Evolutionary conservation across 2,797 vertebrate genomes (phyloP).

Genomic region (Neosilurus hyrtlii): DNA sequence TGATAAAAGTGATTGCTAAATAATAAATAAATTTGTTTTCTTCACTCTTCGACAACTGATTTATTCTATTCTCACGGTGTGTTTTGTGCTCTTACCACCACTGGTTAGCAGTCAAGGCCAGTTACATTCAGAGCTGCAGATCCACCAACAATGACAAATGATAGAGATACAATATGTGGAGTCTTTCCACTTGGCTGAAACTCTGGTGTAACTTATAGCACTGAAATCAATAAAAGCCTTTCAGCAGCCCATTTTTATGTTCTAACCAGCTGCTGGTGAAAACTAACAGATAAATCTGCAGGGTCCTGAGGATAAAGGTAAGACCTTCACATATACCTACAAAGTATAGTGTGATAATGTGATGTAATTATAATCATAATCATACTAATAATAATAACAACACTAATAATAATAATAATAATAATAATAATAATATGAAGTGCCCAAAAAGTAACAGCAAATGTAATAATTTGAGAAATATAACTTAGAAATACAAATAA

Average conservation of each 20-base stretch:
- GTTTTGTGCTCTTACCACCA: not conserved
- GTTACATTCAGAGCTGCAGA: not conserved
- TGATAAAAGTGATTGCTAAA: not conserved
- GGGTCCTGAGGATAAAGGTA: not conserved
- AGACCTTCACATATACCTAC: not conserved
- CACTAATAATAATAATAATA: no score
- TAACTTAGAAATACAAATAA: no score
- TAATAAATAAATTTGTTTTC: not conserved
- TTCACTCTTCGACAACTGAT: not conserved
- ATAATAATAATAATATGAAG: no score
- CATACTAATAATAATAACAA: no score
- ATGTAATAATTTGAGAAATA: no score
- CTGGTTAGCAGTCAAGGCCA: not conserved
- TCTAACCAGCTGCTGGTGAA: not conserved
- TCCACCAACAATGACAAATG: not conserved
- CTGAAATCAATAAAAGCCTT: slow-evolving; percentile 23
- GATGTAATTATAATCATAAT: slow-evolving; percentile 5
- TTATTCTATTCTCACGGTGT: not conserved
- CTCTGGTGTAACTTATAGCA: slow-evolving; percentile 1
- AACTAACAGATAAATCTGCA: slow-evolving; percentile 4
- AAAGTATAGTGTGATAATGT: not conserved
- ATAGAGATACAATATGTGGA: not conserved
- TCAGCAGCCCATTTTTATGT: slow-evolving; percentile 7
- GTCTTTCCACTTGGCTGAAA: slow-evolving; percentile 11
- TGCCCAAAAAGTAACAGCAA: no score